Base-by-base conservation (phyloP, 2,888 invertebrate genomes). In the Drosophila mayaguana region DNA sequence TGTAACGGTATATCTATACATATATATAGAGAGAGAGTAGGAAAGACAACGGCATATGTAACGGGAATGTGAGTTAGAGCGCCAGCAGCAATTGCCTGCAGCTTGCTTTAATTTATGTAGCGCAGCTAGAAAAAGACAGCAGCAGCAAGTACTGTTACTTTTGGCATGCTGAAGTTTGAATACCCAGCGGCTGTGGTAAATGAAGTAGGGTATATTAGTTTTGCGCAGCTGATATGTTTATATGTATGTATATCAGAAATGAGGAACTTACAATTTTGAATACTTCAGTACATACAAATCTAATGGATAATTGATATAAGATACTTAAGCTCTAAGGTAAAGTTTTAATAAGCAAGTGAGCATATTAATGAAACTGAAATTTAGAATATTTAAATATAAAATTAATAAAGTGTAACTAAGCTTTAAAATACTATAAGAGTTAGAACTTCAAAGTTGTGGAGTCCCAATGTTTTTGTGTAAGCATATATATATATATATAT, bases 1-100 rank as follows among this genome's bases (percentile, higher is more conserved):
- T 72, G 88, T 83, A 63, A 56, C 46, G 18, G 36, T 32, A 60
- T 43, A 75, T 16, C 16, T 45, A 59, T 14, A 18, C 12, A 14
- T 20, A 36, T n/a, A n/a, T 53, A 45, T 7, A 45, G 7, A 38
- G 38, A 36, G 14, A 6, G 0, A 7, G 36, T 5, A 8, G 3
- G 8, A 42, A 4, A n/a, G 46, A 2, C 9, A 32, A 43, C 32
- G 43, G 32, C 11, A 42, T 14, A 42, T 55, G 42, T 42, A 43
- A 32, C 28, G 55, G 42, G 12, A 53, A 54, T 25, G 25, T 25
- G 11, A 32, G 38, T 40, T 48, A 28, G 48, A 28, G 12, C 11
- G 38, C 36, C 25, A 28, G 18, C 25, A 18, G 46, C 25, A 28
- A 48, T 28, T 28, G 59, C 28, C 59, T 28, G 59, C 48, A 18